These are phyloP conservation scores for Galerucella nymphaeae DNA, from an alignment of 2,888 invertebrate genomes.

Conservation along the genomic window DNA sequence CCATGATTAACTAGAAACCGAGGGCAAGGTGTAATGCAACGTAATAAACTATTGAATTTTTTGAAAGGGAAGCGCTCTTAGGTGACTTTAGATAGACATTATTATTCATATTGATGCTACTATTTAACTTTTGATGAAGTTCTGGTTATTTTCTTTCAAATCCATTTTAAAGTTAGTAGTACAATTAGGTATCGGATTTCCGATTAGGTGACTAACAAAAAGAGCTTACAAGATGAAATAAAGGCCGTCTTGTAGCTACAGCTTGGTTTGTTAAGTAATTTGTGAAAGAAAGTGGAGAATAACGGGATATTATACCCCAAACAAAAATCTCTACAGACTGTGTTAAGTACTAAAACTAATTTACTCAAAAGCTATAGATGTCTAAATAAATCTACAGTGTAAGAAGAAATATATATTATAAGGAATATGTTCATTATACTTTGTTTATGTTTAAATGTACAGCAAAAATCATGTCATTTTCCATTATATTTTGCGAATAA, in stretches of 20 bases:
- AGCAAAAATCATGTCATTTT: too few species aligned
- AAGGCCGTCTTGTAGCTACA: conserved; percentile 18
- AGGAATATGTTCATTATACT: too few species aligned
- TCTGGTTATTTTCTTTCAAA: not conserved
- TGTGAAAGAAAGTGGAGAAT: conserved; percentile 27
- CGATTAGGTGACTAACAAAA: conserved; percentile 24
- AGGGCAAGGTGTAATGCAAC: not conserved
- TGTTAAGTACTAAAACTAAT: not conserved
- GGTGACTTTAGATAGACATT: too few species aligned
- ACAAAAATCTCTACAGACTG: conserved; percentile 14
- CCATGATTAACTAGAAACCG: not conserved
- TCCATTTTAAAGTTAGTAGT: conserved; percentile 24
- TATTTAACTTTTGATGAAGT: too few species aligned
- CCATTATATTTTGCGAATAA: too few species aligned
- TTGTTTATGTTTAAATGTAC: too few species aligned
- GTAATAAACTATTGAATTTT: conserved; percentile 1
- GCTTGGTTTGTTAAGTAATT: conserved; percentile 29
- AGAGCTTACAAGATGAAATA: conserved; percentile 24
- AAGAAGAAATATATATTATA: too few species aligned
- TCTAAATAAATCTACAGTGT: too few species aligned
- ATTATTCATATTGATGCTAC: too few species aligned
- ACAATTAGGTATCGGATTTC: conserved; percentile 19
- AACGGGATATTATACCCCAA: conserved; percentile 21
- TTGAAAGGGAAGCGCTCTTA: not conserved
- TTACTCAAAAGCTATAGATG: not conserved